Percentiles rank a stretch among this genome's conserved stretches.
These are phyloP conservation scores for Gambusia holbrooki DNA, from an alignment of 2,113 vertebrate genomes.

Conservation along the genomic window DNA sequence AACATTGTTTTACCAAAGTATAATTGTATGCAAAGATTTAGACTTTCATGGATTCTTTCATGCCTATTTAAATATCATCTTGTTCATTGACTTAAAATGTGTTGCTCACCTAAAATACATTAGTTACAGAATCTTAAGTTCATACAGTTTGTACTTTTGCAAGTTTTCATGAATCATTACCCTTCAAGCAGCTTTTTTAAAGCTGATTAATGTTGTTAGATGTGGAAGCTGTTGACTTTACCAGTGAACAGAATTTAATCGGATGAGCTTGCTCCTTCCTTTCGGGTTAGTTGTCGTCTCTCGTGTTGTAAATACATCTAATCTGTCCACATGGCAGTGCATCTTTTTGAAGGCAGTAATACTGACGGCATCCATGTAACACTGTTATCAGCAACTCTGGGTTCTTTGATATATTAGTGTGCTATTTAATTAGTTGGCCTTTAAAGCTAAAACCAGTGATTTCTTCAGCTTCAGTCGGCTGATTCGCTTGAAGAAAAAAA, in stretches of 20 bases:
- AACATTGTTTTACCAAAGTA: neutral
- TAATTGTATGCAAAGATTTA: neutral
- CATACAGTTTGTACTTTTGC: neutral
- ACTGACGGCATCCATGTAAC: neutral
- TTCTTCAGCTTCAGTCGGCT: neutral
- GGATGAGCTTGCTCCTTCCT: neutral
- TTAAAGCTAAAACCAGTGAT: neutral
- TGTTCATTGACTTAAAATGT: neutral
- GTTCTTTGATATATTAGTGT: constrained; percentile 6
- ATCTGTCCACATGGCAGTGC: neutral
- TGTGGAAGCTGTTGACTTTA: constrained; percentile 2
- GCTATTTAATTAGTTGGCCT: constrained; percentile 12
- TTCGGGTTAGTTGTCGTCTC: neutral
- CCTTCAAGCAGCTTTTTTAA: neutral
- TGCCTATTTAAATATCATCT: neutral
- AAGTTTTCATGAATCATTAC: neutral
- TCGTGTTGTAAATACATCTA: neutral
- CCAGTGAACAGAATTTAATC: constrained; percentile 16
- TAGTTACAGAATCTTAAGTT: neutral
- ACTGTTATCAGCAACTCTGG: neutral
- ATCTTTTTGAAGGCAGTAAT: neutral
- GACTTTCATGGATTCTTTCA: neutral
- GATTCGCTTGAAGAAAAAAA: neutral
- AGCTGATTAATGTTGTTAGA: neutral
- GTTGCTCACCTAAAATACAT: neutral